Base-by-base conservation (phyloP, 2,888 invertebrate species). In the Campopleginae sp. region DNA sequence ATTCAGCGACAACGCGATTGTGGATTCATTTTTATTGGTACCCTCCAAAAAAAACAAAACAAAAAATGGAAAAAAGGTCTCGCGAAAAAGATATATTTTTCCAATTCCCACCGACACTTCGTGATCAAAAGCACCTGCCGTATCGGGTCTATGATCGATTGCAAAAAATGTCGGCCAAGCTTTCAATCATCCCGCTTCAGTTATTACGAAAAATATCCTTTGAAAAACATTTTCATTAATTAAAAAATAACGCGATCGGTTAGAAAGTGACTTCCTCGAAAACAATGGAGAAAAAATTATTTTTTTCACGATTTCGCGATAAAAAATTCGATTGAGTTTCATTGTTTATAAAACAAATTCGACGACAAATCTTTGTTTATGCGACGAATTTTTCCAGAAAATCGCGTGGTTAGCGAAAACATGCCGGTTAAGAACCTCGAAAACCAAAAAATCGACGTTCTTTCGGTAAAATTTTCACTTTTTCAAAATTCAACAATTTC, bases 1-100 rank as follows among this genome's bases (percentile, higher is more conserved):
- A 79, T 33, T 12, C 19, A 79, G 70, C 78, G 78, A 31, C 54
- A 68, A 42, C 68, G n/a, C 31, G 78, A 78, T 17, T 48, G 31
- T 44, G 17, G 46, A 71, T 66, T 23, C 19, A n/a, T 74, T 61
- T 46, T 74, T 74, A 23, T 23, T 61, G 31, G 4, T 31, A 10
- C 6, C 8, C n/a, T 14, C 6, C 17, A 17, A 19, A 23, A 19
- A 42, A 23, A 31, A 38, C 10, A 70, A n/a, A 70, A 48, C 27
- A 70, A 12, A 19, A 51, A 23, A 23, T 12, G n/a, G 2, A 23
- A 31, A 19, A 27, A 61, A 12, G 3, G 27, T n/a, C 17, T 61
- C 7, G 17, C 10, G 42, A 42, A 42, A 42, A 42, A 38, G 19
- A 77, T 61, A 31, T 61, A 72, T 75, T 44, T 61, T 42, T 14